Percentiles rank a stretch among this genome's conserved stretches.
Conservation (phyloP, 2,888 invertebrate species). For the Nephrotoma guestfalica region DNA sequence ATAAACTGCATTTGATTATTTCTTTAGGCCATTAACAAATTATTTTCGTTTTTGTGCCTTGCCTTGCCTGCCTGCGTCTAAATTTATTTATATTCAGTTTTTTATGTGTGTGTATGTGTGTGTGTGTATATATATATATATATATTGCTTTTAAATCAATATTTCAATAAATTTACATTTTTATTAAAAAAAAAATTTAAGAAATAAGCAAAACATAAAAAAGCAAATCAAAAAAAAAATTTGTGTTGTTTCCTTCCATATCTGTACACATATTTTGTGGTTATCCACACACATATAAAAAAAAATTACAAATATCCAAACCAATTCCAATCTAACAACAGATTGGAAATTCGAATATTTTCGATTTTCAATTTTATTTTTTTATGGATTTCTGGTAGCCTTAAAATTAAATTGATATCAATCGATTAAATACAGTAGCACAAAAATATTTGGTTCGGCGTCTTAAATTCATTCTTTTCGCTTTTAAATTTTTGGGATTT, state of each 20-base stretch:
- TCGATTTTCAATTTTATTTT: background rate
- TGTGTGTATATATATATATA: background rate
- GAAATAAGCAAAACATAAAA: background rate
- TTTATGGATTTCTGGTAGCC: background rate
- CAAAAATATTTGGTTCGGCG: conserved; percentile 1
- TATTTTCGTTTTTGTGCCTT: background rate
- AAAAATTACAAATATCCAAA: background rate
- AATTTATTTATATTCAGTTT: background rate
- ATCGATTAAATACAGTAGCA: conserved; percentile 4
- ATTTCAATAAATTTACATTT: conserved; percentile 3
- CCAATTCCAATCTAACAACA: background rate
- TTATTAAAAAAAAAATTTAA: background rate
- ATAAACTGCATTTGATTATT: background rate
- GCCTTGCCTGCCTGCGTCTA: background rate
- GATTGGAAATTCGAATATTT: background rate
- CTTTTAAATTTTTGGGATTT: conserved; percentile 1
- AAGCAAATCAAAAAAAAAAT: background rate
- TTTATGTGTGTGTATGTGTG: background rate
- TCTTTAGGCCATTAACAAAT: background rate
- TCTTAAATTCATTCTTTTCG: conserved; percentile 4
- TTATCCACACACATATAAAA: background rate
- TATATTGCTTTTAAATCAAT: conserved; percentile 1
- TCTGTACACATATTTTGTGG: background rate
- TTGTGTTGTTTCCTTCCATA: background rate
- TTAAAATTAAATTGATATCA: conserved; percentile 4